These are phyloP conservation scores for Tinea semifulvella DNA, from an alignment of 2,888 invertebrate species.

Conservation along the genomic window DNA sequence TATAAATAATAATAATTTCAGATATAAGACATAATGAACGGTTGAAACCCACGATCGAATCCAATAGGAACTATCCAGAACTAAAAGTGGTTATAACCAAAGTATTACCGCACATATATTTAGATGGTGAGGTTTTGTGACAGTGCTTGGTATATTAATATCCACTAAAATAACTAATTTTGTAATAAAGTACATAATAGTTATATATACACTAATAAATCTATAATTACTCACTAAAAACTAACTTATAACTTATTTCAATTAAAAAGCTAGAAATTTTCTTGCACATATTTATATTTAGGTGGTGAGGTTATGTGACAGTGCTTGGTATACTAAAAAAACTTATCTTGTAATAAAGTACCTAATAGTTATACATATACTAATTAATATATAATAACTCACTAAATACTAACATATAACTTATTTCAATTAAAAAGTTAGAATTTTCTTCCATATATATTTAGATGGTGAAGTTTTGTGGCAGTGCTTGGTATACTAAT, in stretches of 20 bases:
- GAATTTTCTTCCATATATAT: too few relatives aligned
- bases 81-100: conserved; percentile 58
- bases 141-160: background rate
- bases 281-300: conserved; percentile 31
- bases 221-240: too few relatives aligned
- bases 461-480: conserved; percentile 39
- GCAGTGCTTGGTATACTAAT: too few relatives aligned
- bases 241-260: too few relatives aligned
- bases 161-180: background rate
- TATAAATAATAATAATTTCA: background rate
- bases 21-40: conserved; percentile 2
- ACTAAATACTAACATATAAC: too few relatives aligned
- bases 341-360: too few relatives aligned
- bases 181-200: too few relatives aligned
- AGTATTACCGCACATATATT: conserved; percentile 39
- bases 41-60: conserved; percentile 28
- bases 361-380: too few relatives aligned
- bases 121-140: conserved; percentile 39
- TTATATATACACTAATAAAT: too few relatives aligned
- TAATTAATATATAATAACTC: too few relatives aligned
- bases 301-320: conserved; percentile 38
- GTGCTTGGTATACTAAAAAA: background rate
- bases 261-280: too few relatives aligned
- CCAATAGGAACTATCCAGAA: conserved; percentile 38
- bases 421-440: too few relatives aligned